Percentiles rank a stretch among this genome's conserved stretches.
Conservation (phyloP, 2,888 invertebrate species). For the Gymnosoma rotundatum region DNA sequence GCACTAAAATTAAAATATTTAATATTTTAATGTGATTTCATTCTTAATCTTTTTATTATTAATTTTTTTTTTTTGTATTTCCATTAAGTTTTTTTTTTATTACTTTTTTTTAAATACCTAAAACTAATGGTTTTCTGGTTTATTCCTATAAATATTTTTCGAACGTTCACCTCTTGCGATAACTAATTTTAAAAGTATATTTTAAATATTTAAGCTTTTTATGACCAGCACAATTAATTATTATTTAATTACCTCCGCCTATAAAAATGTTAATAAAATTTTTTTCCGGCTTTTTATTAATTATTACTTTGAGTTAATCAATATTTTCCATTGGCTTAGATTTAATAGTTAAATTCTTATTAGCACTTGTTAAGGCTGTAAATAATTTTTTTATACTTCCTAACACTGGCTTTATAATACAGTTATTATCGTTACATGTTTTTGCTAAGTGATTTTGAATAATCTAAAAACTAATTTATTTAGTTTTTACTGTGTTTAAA, state of each 20-base stretch:
- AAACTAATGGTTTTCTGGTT: no score
- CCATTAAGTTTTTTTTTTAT: no score
- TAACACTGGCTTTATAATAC: background rate
- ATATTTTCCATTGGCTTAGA: conserved; percentile 7
- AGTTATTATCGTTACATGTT: background rate
- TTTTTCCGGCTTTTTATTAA: conserved; percentile 33
- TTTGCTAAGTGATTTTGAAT: background rate
- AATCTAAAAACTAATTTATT: conserved; percentile 19
- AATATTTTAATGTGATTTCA: no score
- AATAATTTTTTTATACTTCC: no score
- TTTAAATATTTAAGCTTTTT: conserved; percentile 34
- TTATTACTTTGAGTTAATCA: background rate
- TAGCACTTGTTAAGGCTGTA: conserved; percentile 33
- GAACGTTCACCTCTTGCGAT: background rate
- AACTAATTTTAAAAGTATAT: background rate
- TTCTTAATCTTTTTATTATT: no score
- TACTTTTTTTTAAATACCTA: no score
- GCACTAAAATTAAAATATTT: no score
- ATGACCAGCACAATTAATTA: conserved; percentile 32
- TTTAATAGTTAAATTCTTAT: conserved; percentile 39
- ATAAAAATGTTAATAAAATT: background rate
- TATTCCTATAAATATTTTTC: no score
- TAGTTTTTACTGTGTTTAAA: background rate
- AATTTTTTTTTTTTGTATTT: no score
- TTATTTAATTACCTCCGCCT: conserved; percentile 54